Evolutionary conservation across 2,113 vertebrate species (phyloP).

Genomic region (Delphinapterus leucas): DNA sequence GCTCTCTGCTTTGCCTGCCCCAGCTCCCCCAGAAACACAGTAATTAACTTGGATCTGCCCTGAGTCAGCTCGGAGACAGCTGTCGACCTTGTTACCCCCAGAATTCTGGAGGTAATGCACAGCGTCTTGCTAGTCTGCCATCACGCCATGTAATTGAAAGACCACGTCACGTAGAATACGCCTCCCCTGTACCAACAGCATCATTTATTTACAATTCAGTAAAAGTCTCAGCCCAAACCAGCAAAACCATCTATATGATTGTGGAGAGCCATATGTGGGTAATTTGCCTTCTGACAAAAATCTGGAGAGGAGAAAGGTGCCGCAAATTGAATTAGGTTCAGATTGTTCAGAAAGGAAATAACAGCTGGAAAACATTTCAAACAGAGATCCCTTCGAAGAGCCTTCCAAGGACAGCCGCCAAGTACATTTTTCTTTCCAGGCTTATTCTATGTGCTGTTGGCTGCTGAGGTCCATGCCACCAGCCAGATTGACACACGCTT

Average conservation of each 20-base stretch:
- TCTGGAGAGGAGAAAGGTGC: conserved; percentile 55
- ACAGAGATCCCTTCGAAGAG: conserved; percentile 14
- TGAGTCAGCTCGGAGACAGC: background rate
- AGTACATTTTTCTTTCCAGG: conserved; percentile 20
- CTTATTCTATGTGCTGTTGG: background rate
- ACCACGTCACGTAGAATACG: background rate
- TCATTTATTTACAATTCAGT: background rate
- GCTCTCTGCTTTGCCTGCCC: background rate
- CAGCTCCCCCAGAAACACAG: background rate
- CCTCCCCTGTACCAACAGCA: background rate
- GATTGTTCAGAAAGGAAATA: conserved; percentile 57
- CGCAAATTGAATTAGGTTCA: conserved; percentile 65
- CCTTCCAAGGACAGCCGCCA: conserved; percentile 30
- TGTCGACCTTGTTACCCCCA: background rate
- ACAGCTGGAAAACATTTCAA: conserved; percentile 73
- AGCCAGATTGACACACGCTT: background rate
- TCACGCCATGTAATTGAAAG: background rate
- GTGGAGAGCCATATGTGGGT: background rate
- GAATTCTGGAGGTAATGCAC: background rate
- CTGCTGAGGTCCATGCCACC: background rate
- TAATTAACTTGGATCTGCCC: background rate
- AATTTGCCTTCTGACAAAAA: conserved; percentile 47
- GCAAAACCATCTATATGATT: background rate
- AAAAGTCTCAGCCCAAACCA: conserved; percentile 15
- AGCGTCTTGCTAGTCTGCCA: background rate